Evolutionary conservation across 2,888 invertebrate species (phyloP).

Genomic region (Chalcosyrphus nemorum): DNA sequence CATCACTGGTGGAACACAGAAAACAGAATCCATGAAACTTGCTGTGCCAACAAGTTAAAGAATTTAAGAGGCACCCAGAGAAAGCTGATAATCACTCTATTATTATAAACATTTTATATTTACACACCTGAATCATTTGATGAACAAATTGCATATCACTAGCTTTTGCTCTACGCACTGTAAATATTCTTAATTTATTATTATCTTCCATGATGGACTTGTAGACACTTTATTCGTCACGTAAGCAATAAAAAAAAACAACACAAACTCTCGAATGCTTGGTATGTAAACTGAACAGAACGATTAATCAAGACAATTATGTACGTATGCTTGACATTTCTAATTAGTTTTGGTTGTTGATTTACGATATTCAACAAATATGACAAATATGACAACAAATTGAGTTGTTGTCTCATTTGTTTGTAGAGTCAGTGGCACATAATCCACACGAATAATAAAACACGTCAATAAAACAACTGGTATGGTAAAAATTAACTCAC

Average conservation of each 20-base stretch:
- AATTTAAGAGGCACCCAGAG: no score
- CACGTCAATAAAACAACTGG: no score
- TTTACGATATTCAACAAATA: background rate
- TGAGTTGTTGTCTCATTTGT: no score
- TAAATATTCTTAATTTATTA: background rate
- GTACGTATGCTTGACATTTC: background rate
- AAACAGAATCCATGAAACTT: no score
- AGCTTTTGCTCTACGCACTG: conserved; percentile 60
- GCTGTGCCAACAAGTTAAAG: no score
- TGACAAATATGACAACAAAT: background rate
- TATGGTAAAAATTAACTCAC: no score
- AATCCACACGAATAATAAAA: no score
- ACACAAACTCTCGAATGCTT: no score
- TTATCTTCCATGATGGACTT: conserved; percentile 3
- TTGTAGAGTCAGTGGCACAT: no score
- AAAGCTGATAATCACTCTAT: no score
- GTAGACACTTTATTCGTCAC: background rate
- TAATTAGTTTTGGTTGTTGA: background rate
- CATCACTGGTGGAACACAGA: no score
- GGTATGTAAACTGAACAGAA: background rate
- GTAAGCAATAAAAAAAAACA: background rate
- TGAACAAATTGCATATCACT: conserved; percentile 66
- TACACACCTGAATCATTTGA: conserved; percentile 72
- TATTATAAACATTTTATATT: no score
- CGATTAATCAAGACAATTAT: background rate